These are phyloP conservation scores for Drosophila mojavensis DNA, from an alignment of 1,140 invertebrate species.

Conservation along the genomic window DNA sequence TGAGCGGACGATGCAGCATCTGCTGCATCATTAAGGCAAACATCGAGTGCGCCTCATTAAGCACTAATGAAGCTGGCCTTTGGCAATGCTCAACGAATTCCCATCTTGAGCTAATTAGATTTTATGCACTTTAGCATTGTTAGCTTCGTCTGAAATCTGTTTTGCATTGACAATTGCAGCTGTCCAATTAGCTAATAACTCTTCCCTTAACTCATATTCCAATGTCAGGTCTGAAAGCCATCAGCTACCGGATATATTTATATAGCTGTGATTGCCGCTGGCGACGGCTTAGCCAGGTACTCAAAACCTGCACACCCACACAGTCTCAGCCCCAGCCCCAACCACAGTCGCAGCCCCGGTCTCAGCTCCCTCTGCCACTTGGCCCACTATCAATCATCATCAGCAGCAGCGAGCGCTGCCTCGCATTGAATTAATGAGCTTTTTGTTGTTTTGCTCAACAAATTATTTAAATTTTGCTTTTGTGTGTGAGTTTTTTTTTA, in stretches of 20 bases:
- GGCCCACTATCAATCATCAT: conserved; percentile 36
- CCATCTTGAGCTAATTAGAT: background rate
- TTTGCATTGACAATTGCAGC: conserved; percentile 8
- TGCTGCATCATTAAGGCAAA: background rate
- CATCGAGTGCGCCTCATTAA: background rate
- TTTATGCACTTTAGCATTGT: background rate
- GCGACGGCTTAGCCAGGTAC: conserved; percentile 18
- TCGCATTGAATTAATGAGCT: conserved; percentile 58
- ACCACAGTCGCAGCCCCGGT: background rate
- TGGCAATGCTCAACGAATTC: background rate
- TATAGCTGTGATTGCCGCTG: background rate
- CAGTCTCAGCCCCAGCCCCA: background rate
- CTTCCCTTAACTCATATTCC: conserved; percentile 9
- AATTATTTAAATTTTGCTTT: conserved; percentile 56
- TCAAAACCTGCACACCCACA: conserved; percentile 5
- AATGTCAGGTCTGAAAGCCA: conserved; percentile 28
- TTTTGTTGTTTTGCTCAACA: conserved; percentile 46
- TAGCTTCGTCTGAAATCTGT: background rate
- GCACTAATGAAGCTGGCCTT: background rate
- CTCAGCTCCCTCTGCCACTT: background rate
- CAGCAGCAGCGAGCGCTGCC: background rate
- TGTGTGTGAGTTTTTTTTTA: conserved; percentile 26
- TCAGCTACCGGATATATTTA: conserved; percentile 41
- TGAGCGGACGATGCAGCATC: background rate
- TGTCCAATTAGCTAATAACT: conserved; percentile 24